phyloP scores from a whole-genome alignment of 2,888 invertebrate genomes.

The Anoplius nigerrimus region DNA sequence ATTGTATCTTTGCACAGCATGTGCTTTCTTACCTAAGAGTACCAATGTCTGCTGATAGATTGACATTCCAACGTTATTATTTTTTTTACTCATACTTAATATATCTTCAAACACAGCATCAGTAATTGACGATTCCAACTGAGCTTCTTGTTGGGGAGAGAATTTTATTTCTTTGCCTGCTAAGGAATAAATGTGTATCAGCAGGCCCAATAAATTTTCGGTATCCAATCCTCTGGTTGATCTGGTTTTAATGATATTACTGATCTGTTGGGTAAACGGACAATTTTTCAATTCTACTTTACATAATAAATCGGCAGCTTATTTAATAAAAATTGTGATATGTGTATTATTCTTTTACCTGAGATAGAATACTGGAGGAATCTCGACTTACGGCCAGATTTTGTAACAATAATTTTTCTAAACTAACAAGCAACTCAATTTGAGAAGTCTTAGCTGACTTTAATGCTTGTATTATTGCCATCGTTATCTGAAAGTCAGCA shows the following conservation, averaged over 20 bases:
- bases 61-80: constrained; percentile 55
- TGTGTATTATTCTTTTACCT: constrained; percentile 50
- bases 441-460: constrained; percentile 78
- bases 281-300: not conserved
- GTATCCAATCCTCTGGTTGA: constrained; percentile 77
- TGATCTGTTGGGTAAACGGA: constrained; percentile 75
- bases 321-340: not conserved
- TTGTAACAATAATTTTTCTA: constrained; percentile 80
- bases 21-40: constrained; percentile 57
- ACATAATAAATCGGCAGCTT: too few relatives aligned
- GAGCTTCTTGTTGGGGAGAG: constrained; percentile 76
- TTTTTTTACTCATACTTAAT: constrained; percentile 64
- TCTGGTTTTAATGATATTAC: constrained; percentile 78
- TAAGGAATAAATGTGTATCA: constrained; percentile 80
- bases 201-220: constrained; percentile 78
- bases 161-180: constrained; percentile 79
- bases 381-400: constrained; percentile 69
- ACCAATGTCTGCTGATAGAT: constrained; percentile 66
- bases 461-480: constrained; percentile 78
- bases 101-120: constrained; percentile 80
- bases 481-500: constrained; percentile 68
- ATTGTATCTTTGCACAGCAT: not conserved
- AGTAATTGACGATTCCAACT: constrained; percentile 76
- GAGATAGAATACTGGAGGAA: constrained; percentile 77
- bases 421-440: constrained; percentile 78